Conservation (phyloP, 2,113 vertebrate species). For the Neogobius melanostomus region DNA sequence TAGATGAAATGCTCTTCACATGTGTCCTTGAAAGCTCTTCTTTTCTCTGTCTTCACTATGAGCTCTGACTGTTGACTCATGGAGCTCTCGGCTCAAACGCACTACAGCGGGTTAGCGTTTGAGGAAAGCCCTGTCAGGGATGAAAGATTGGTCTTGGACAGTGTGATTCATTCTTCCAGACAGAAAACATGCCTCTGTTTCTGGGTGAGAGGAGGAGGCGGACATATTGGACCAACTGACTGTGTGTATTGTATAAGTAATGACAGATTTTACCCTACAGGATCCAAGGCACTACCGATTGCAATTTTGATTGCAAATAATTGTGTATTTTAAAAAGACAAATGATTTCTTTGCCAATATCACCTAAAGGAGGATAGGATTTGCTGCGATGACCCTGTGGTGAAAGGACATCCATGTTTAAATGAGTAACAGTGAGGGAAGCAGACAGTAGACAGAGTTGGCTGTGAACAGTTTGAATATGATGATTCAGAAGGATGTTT, state of each 20-base stretch:
- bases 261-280: neutral
- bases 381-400: too few species aligned
- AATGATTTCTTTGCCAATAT: too few species aligned
- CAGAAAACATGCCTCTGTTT: conserved; percentile 20
- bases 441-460: neutral
- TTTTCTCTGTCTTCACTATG: neutral
- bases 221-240: neutral
- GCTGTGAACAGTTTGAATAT: conserved; percentile 3
- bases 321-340: too few species aligned
- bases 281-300: too few species aligned
- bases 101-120: neutral
- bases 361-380: too few species aligned
- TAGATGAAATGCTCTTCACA: too few species aligned
- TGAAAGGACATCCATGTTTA: too few species aligned
- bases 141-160: neutral
- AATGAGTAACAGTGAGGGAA: neutral
- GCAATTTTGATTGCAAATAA: too few species aligned
- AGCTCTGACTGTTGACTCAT: neutral
- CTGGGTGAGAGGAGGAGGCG: neutral
- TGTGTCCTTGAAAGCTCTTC: neutral
- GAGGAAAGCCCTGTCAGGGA: conserved; percentile 21
- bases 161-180: conserved; percentile 28
- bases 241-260: neutral
- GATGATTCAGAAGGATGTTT: conserved; percentile 32
- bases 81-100: neutral